Evolutionary conservation across 2,888 invertebrate genomes (phyloP).

Genomic region (Nephrotoma appendiculata): DNA sequence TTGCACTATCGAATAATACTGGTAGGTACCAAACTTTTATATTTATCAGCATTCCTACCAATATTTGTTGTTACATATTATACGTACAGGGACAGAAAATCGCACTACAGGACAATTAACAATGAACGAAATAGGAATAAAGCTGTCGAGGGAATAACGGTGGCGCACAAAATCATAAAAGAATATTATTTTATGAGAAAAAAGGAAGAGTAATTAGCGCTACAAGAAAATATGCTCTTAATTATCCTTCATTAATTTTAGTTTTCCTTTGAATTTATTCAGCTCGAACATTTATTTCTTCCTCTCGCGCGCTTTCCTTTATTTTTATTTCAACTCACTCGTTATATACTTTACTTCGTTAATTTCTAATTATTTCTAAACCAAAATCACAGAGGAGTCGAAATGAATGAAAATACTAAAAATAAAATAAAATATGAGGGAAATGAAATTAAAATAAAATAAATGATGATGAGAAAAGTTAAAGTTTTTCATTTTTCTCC

Average conservation of each 20-base stretch:
- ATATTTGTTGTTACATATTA: too few species aligned
- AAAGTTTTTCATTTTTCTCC: neutral
- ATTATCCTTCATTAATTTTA: constrained; percentile 3
- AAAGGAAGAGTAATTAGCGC: constrained; percentile 1
- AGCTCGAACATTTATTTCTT: neutral
- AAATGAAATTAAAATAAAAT: neutral
- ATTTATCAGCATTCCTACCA: neutral
- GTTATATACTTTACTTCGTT: neutral
- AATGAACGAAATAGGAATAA: neutral
- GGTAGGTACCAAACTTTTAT: neutral
- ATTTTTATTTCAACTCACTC: neutral
- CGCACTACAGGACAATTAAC: neutral
- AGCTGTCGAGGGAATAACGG: neutral
- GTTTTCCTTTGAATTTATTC: constrained; percentile 2
- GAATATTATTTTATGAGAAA: neutral
- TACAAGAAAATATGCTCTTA: neutral
- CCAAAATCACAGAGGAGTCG: neutral
- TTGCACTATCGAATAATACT: neutral
- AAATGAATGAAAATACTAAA: neutral
- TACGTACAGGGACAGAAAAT: neutral
- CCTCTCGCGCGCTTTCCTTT: neutral
- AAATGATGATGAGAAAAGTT: neutral
- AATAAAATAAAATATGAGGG: neutral
- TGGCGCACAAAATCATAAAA: neutral
- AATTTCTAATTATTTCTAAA: neutral